Base-by-base conservation (phyloP, 2,888 invertebrate genomes). In the Drosophila suboccidentalis region DNA sequence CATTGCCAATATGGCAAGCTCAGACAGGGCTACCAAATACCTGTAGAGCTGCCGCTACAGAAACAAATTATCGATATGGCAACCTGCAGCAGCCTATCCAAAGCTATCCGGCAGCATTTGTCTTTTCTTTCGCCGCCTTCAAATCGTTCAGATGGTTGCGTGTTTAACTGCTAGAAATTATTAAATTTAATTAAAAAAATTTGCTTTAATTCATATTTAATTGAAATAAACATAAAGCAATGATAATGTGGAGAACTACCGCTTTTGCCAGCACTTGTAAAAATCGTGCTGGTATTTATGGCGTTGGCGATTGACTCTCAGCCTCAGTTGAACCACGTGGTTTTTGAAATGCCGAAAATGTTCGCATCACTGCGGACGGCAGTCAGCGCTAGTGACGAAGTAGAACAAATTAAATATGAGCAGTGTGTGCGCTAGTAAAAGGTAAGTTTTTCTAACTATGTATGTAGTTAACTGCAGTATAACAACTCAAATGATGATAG, bases 401-500 rank as follows among this genome's bases (percentile, higher is more conserved):
- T 5, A 26, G 26, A 5, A 26, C 26, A 22, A 22, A 22, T n/a
- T n/a, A n/a, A n/a, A n/a, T n/a, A 19, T 19, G 17, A 36, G 10
- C 9, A 26, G 9, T n/a, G n/a, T n/a, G n/a, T n/a, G n/a, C n/a
- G 8, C 15, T 49, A 0, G 0, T 0, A 19, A 1, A 2, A 38
- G 63, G 69, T 75, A 13, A 49, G 55, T 46, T 53, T 6, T 10
- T 39, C n/a, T 10, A 0, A 19, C 5, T n/a, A 1, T 3, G 8
- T 3, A 1, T 3, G 8, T 3, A 1, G 8, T 10, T 44, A 8
- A 44, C 22, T 22, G 6, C 3, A 3, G 8, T 22, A 13, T 2
- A 32, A 5, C 29, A 46, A 61, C 43, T 65, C 13, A 10, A 69
- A 44, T 80, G 79, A 82, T 84, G 84, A 86, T 70, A 75, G 32